These are phyloP conservation scores for Subacronicta megacephala DNA, from an alignment of 2,888 invertebrate species.

Conservation along the genomic window DNA sequence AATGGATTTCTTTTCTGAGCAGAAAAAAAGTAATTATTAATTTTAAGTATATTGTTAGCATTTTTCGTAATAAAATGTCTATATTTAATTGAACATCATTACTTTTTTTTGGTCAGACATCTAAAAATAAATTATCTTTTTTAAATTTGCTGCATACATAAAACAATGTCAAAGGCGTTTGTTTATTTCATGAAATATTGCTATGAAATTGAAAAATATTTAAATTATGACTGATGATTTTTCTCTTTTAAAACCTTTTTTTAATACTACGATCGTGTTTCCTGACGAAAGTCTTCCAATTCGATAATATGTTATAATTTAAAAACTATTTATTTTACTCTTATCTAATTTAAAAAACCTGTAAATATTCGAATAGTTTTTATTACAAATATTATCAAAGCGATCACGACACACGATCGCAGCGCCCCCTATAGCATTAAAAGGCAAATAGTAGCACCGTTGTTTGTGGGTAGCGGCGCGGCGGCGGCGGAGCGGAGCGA, in stretches of 20 bases:
- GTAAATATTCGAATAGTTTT: constrained; percentile 30
- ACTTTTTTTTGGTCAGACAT: background rate
- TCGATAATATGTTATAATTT: constrained; percentile 43
- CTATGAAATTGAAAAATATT: constrained; percentile 8
- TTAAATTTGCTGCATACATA: background rate
- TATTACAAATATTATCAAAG: constrained; percentile 41
- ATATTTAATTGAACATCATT: no score
- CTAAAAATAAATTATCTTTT: background rate
- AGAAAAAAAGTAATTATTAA: constrained; percentile 1
- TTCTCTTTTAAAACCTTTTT: constrained; percentile 31
- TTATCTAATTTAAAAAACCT: background rate
- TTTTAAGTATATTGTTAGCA: no score
- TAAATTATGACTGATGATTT: constrained; percentile 14
- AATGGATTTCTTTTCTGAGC: background rate
- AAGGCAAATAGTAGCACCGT: constrained; percentile 52
- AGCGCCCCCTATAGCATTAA: constrained; percentile 37
- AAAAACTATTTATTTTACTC: constrained; percentile 30
- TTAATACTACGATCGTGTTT: constrained; percentile 51
- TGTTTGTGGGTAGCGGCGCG: constrained; percentile 59
- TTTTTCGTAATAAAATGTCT: no score
- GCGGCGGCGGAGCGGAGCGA: constrained; percentile 46
- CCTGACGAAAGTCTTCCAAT: constrained; percentile 40
- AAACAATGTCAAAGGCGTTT: constrained; percentile 33
- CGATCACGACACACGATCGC: constrained; percentile 45
- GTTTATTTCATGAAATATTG: constrained; percentile 22